Evolutionary conservation across 1,140 invertebrate genomes (phyloP).

Genomic region (Aporrectodea caliginosa): DNA sequence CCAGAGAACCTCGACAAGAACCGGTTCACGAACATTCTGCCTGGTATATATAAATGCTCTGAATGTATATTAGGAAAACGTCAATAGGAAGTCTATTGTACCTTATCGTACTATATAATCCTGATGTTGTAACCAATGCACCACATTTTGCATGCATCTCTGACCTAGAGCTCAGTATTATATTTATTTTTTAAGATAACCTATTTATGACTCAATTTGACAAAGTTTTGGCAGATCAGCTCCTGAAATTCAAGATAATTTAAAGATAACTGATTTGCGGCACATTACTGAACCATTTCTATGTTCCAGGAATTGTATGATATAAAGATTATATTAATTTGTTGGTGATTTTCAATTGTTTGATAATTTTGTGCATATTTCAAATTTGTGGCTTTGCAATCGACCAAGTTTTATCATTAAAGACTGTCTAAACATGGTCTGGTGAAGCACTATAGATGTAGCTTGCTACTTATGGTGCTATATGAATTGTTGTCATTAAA

Average conservation of each 20-base stretch:
- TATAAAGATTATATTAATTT: too few relatives aligned
- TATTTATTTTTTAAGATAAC: background rate
- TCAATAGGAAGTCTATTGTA: too few relatives aligned
- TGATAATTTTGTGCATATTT: background rate
- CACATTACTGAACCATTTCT: too few relatives aligned
- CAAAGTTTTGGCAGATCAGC: background rate
- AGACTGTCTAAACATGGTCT: background rate
- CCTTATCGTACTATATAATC: too few relatives aligned
- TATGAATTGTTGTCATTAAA: background rate
- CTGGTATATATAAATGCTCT: conserved; percentile 57
- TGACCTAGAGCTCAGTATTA: too few relatives aligned
- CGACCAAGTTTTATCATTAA: background rate
- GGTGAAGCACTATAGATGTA: background rate
- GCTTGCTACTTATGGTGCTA: background rate
- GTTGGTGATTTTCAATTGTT: too few relatives aligned
- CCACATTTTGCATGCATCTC: too few relatives aligned
- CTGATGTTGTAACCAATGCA: too few relatives aligned
- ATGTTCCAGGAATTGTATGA: too few relatives aligned
- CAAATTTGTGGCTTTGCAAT: background rate
- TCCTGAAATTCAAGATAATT: too few relatives aligned
- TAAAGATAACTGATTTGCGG: too few relatives aligned
- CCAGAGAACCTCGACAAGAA: conserved; percentile 95
- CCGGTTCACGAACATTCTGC: conserved; percentile 86
- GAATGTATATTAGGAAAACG: too few relatives aligned
- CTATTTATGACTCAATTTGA: background rate